phyloP scores from a whole-genome alignment of 2,888 invertebrate species.

The Acrobeloides nanus region DNA sequence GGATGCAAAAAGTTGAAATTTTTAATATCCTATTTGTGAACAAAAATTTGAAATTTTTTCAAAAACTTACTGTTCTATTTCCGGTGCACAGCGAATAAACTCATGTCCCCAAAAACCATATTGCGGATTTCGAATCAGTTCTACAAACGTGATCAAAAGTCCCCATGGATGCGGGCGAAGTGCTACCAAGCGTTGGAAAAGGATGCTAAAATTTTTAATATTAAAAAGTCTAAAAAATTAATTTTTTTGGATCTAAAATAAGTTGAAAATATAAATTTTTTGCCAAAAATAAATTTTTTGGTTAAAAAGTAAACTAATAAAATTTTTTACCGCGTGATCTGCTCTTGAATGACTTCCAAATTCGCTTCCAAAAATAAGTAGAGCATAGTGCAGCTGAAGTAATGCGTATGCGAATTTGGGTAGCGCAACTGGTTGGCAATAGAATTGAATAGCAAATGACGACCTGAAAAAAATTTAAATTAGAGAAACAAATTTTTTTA shows the following conservation, averaged over 20 bases:
- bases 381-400: conserved; percentile 92
- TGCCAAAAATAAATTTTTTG: no score
- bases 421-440: conserved; percentile 97
- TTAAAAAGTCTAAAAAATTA: no score
- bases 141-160: conserved; percentile 92
- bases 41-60: no score
- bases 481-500: no score
- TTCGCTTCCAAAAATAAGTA: conserved; percentile 89
- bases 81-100: conserved; percentile 97
- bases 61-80: conserved; percentile 76
- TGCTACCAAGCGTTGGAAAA: conserved; percentile 90
- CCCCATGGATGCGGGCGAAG: conserved; percentile 99
- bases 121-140: conserved; percentile 92
- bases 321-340: conserved; percentile 70
- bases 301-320: neutral
- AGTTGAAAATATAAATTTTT: no score
- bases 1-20: no score
- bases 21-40: no score
- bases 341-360: conserved; percentile 93
- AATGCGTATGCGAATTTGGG: conserved; percentile 98
- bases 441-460: conserved; percentile 92
- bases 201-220: conserved; percentile 65
- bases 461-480: no score
- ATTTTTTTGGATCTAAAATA: no score
- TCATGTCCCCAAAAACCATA: conserved; percentile 99